These are phyloP conservation scores for Siphamia tubifer DNA, from an alignment of 2,113 vertebrate species.

Conservation along the genomic window DNA sequence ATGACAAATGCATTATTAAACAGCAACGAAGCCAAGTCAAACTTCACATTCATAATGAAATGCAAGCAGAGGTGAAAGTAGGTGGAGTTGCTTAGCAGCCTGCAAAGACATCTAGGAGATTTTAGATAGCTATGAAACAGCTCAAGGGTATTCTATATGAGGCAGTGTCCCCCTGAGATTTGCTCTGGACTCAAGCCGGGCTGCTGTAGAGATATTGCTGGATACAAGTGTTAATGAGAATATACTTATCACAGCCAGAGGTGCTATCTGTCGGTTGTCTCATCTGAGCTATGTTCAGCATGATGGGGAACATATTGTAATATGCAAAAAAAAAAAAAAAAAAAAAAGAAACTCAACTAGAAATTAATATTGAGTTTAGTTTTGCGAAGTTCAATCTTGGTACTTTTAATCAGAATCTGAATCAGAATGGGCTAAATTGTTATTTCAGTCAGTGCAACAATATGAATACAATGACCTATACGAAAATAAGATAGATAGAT, in stretches of 20 bases:
- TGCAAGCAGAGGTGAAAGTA: conserved; percentile 45
- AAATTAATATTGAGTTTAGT: too few relatives aligned
- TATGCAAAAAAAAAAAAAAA: not conserved
- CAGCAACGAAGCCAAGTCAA: conserved; percentile 41
- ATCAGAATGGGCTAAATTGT: too few relatives aligned
- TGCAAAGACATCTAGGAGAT: conserved; percentile 66
- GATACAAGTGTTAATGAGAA: conserved; percentile 81
- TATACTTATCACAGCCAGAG: conserved; percentile 72
- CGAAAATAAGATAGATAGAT: too few relatives aligned
- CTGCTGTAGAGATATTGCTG: conserved; percentile 66
- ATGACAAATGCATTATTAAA: conserved; percentile 74
- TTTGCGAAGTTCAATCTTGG: too few relatives aligned
- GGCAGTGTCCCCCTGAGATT: conserved; percentile 67
- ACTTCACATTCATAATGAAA: conserved; percentile 53
- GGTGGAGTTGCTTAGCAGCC: conserved; percentile 51
- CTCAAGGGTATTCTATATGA: conserved; percentile 82
- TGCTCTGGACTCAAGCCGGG: conserved; percentile 70
- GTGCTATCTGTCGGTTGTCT: conserved; percentile 38
- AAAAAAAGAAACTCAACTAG: not conserved
- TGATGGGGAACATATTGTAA: conserved; percentile 10
- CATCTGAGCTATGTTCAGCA: conserved; percentile 5
- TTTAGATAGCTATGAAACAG: conserved; percentile 74
- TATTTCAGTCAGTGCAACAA: too few relatives aligned
- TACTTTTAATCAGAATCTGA: too few relatives aligned
- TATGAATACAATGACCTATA: too few relatives aligned